Percentiles rank a stretch among this genome's conserved stretches.
Conservation (phyloP, 2,888 invertebrate species). For the Aphidoletes aphidimyza region DNA sequence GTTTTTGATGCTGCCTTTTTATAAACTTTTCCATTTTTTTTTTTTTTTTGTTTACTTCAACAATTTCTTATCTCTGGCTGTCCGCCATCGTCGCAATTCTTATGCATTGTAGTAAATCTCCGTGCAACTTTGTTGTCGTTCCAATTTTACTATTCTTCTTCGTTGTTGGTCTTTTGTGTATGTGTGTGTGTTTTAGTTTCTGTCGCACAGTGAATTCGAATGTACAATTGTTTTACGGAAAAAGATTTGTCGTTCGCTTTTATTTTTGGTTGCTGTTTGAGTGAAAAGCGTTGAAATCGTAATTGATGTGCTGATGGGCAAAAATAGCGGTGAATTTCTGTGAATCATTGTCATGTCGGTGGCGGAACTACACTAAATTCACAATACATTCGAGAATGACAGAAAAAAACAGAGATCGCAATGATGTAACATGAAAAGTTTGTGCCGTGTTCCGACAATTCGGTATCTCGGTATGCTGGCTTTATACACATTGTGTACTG, state of each 20-base stretch:
- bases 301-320: slow-evolving; percentile 40
- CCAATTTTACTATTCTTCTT: background rate
- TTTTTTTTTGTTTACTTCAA: background rate
- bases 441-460: no score
- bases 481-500: no score
- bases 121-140: background rate
- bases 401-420: no score
- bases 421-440: no score
- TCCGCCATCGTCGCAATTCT: background rate
- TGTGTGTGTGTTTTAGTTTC: no score
- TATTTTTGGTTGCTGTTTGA: background rate
- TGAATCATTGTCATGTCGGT: background rate
- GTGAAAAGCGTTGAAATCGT: slow-evolving; percentile 5
- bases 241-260: background rate
- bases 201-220: background rate
- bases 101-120: background rate
- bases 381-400: no score
- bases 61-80: background rate
- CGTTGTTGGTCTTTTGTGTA: background rate
- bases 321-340: background rate
- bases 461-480: no score
- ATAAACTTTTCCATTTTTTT: background rate
- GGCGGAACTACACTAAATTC: background rate
- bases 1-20: background rate
- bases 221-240: background rate